Percentiles rank a stretch among this genome's conserved stretches.
Conservation (phyloP, 2,888 invertebrate genomes). For the Hirtodrosophila alboralis region DNA sequence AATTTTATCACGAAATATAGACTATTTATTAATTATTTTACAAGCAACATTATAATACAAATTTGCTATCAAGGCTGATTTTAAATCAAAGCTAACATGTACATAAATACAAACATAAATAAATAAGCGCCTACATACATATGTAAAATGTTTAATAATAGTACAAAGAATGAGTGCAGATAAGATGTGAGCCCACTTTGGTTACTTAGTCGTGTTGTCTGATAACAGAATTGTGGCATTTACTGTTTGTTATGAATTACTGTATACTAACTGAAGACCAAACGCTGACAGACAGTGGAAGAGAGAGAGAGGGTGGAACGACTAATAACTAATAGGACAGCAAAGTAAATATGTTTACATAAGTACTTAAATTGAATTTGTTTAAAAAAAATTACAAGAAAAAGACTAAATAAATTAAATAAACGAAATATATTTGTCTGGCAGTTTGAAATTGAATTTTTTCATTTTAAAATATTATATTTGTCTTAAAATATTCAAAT, state of each 20-base stretch:
- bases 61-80: no score
- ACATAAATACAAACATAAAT: slow-evolving; percentile 11
- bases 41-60: no score
- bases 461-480: no score
- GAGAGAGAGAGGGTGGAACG: not conserved
- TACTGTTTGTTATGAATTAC: slow-evolving; percentile 27
- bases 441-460: no score
- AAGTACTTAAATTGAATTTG: not conserved
- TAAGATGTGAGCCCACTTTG: slow-evolving; percentile 46
- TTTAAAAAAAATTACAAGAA: not conserved
- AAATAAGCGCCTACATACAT: slow-evolving; percentile 27
- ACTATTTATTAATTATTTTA: no score
- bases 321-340: no score
- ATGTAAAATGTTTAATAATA: slow-evolving; percentile 51
- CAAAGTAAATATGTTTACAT: not conserved
- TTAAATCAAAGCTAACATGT: not conserved
- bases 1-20: no score
- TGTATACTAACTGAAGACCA: slow-evolving; percentile 2
- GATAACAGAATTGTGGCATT: slow-evolving; percentile 43
- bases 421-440: no score
- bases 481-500: no score
- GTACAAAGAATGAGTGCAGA: slow-evolving; percentile 50
- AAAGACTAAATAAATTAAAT: not conserved
- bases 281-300: slow-evolving; percentile 14
- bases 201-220: slow-evolving; percentile 23